Conservation (phyloP, 2,113 vertebrate species). For the human (Homo sapiens) region DNA sequence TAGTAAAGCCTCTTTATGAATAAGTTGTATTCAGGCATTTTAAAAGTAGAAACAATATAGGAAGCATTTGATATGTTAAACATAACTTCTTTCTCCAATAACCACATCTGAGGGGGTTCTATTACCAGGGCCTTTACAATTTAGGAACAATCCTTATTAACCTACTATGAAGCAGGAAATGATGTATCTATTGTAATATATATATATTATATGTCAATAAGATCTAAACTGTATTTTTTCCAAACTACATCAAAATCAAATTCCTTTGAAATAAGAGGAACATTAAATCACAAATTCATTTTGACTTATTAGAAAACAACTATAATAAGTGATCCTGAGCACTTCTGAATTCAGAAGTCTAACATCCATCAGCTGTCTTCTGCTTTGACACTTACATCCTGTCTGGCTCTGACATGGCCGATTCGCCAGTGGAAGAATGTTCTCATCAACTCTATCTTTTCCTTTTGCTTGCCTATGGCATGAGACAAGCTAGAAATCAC, state of each 20-base stretch:
- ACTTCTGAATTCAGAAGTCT: conserved; percentile 53
- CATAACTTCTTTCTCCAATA: conserved; percentile 3
- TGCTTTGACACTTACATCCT: conserved; percentile 87
- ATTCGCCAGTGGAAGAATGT: conserved; percentile 92
- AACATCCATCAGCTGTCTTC: background rate
- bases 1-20: background rate
- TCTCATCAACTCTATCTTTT: conserved; percentile 91
- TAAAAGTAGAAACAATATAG: conserved; percentile 16
- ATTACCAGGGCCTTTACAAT: background rate
- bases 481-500: conserved; percentile 91
- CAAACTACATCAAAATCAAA: conserved; percentile 20
- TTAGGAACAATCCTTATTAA: background rate
- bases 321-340: conserved; percentile 8
- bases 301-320: conserved; percentile 15
- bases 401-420: conserved; percentile 86
- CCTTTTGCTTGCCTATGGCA: conserved; percentile 92
- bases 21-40: conserved; percentile 3
- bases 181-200: background rate
- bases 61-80: background rate
- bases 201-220: background rate
- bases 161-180: background rate
- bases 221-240: background rate
- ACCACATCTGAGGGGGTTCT: background rate
- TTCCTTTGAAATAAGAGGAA: conserved; percentile 40
- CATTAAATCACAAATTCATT: conserved; percentile 17